Base-by-base conservation (phyloP, 2,888 invertebrate species). In the Elysia crispata region DNA sequence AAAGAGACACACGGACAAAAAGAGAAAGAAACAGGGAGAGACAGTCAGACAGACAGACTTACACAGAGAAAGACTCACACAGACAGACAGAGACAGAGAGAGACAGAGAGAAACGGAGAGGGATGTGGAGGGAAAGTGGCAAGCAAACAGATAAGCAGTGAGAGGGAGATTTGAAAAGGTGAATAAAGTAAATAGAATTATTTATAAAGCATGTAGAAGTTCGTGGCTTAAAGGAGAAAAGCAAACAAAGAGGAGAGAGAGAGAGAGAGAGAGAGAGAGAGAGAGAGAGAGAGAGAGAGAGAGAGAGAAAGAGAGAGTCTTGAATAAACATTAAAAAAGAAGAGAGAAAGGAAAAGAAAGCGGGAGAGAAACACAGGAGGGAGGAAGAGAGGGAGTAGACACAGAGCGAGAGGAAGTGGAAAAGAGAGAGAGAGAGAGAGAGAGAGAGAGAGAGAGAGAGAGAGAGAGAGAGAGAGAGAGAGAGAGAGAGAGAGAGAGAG, bases 281-380 rank as follows among this genome's bases (percentile, higher is more conserved):
- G 75, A 57, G 13, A 60, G 62, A 75, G 6, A 60, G 75, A 75
- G 30, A 75, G 25, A 62, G 13, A 75, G 62, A 75, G 13, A 75
- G 75, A 75, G 18, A 75, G 60, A 60, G 13, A 73, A 50, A 49
- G 5, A 41, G 49, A 78, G 28, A 25, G 25, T 1, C 30, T 6
- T 15, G 67, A 66, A 8, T 66, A 28, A 6, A 3, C n/a, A 30
- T 25, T 20, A 67, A 30, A 67, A 30, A 28, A 30, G 8, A 20
- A 20, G 73, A 54, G 33, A 20, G 73, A 73, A 15, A 50, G 33
- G 50, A 54, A 73, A 28, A 23, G 31, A 70, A 33, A 70, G 31
- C 1, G 33, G 33, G 31, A 70, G 49, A 30, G 31, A 20, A 67
- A 30, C 25, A 3, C 6, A 15, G 8, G 28, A 67, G 15, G 5